Evolutionary conservation across 2,113 vertebrate species (phyloP), one percentile per base, ranked within the genome.

Genomic region (Garra rufa): DNA sequence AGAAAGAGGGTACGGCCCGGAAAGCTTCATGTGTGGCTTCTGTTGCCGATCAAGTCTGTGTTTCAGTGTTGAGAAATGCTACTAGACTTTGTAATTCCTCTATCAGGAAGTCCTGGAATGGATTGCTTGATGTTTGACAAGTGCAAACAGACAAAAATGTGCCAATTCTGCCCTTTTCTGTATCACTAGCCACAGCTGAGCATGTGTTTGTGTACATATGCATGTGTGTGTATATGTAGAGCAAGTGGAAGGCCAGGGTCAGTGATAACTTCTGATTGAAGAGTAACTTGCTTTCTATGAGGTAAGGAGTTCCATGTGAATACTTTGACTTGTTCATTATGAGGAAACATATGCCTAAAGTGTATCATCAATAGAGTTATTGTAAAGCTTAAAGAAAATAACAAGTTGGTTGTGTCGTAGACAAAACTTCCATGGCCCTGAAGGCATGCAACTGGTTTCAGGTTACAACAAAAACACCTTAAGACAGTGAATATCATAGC

Each of bases 71-170:
- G 89, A 88, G 92, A 89, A 92, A 93, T 76, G 85, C 52, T 76
- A 78, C 28, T 89, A 90, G 90, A 90, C 91, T 92, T 91, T 92
- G 91, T 90, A 88, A 91, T 88, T 87, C 87, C 87, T 89, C 82
- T 92, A 91, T 93, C 90, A 89, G 87, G 80, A 85, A 87, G 82
- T 85, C 74, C 70, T 87, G 88, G 84, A 44, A 61, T 48, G 43
- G 59, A 87, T 88, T 87, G 88, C 85, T 88, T n/a, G 52, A 81
- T 93, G 91, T 94, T 93, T 95, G 91, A 92, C 87, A 89, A 90
- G 88, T 92, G 89, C 89, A 94, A 94, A 93, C 82, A 93, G 65
- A 26, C 83, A 85, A 76, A 89, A 85, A 91, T 90, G 73, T 91
- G 91, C 92, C 83, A 89, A 89, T 91, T 85, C 85, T 85, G 89